Percentiles rank a stretch among this genome's conserved stretches.
Conservation (phyloP, 2,888 invertebrate species). For the Cheilosia urbana region DNA sequence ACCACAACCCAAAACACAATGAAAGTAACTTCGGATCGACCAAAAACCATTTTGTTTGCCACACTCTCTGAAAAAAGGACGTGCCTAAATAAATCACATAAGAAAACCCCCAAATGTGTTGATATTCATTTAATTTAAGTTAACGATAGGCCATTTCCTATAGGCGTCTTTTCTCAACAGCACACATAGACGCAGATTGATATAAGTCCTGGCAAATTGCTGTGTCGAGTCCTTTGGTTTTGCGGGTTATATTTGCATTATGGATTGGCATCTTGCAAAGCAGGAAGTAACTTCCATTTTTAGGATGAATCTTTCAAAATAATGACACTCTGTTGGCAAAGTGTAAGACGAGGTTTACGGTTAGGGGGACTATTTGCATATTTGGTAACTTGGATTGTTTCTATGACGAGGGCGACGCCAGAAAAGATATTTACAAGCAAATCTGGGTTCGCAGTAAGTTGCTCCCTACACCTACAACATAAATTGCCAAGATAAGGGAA, state of each 20-base stretch:
- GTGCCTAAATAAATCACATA: slow-evolving; percentile 37
- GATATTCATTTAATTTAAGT: slow-evolving; percentile 45
- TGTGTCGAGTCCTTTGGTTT: background rate
- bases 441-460: too few species aligned
- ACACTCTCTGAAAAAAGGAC: background rate
- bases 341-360: slow-evolving; percentile 38
- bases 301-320: slow-evolving; percentile 26
- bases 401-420: background rate
- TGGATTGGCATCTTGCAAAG: slow-evolving; percentile 40
- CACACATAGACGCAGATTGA: slow-evolving; percentile 33
- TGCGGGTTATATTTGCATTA: slow-evolving; percentile 58
- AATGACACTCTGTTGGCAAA: slow-evolving; percentile 17
- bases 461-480: background rate
- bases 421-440: background rate
- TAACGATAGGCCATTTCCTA: slow-evolving; percentile 13
- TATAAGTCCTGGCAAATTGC: slow-evolving; percentile 48
- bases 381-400: slow-evolving; percentile 45
- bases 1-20: slow-evolving; percentile 21
- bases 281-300: slow-evolving; percentile 24
- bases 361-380: slow-evolving; percentile 36
- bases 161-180: background rate
- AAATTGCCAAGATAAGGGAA: slow-evolving; percentile 6
- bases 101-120: slow-evolving; percentile 18
- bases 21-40: slow-evolving; percentile 31
- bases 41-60: background rate